phyloP scores from a whole-genome alignment of 2,888 invertebrate genomes.

The Drosophila cyrtoloma region DNA sequence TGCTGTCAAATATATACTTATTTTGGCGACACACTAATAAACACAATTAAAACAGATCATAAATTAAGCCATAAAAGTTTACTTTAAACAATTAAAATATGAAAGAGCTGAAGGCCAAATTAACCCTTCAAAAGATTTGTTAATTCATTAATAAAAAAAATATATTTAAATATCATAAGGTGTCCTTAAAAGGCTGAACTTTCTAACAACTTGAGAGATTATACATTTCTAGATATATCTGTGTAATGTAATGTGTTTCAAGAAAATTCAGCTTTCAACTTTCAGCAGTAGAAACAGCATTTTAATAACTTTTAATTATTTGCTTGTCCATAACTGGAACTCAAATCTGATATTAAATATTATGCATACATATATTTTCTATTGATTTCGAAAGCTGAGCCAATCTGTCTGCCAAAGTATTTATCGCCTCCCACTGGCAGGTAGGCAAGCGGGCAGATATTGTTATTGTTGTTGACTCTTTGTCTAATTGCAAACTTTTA shows the following conservation, averaged over 20 bases:
- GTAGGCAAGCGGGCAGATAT: conserved; percentile 7
- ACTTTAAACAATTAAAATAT: conserved; percentile 22
- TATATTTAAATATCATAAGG: not conserved
- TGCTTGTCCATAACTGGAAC: conserved; percentile 38
- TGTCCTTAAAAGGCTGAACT: not conserved
- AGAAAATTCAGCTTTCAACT: not conserved
- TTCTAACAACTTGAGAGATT: not conserved
- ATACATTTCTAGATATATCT: not conserved
- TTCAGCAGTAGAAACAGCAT: not conserved
- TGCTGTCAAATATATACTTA: conserved; percentile 6
- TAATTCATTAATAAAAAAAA: not conserved
- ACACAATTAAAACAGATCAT: conserved; percentile 44
- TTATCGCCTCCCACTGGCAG: conserved; percentile 53
- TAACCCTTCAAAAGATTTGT: not conserved
- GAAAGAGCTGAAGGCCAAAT: conserved; percentile 1
- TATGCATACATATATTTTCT: conserved; percentile 2
- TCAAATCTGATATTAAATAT: conserved; percentile 41
- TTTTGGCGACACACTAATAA: conserved; percentile 40
- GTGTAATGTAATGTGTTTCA: not conserved
- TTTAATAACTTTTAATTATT: conserved; percentile 12
- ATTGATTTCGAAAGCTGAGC: conserved; percentile 51
- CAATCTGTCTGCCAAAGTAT: conserved; percentile 38
- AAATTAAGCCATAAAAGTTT: conserved; percentile 39
- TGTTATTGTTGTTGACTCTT: conserved; percentile 21
- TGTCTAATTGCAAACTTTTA: conserved; percentile 66